Conservation (phyloP, 2,113 vertebrate species). For the Sporophila hypoxantha region DNA sequence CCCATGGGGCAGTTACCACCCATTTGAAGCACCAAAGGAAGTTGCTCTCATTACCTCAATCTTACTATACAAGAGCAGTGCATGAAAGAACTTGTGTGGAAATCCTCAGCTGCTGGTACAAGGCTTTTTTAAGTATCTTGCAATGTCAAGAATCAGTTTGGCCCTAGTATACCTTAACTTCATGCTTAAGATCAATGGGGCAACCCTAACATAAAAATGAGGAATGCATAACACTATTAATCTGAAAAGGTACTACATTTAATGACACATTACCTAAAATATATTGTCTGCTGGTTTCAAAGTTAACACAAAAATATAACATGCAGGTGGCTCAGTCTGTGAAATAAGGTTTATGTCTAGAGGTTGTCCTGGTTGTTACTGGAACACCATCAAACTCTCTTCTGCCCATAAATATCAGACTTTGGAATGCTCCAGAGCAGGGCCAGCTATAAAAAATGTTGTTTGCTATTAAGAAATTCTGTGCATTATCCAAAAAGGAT, state of each 20-base stretch:
- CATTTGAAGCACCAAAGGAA: background rate
- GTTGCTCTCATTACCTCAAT: background rate
- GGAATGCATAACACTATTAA: background rate
- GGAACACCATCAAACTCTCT: background rate
- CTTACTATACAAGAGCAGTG: background rate
- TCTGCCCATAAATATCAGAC: slow-evolving; percentile 1
- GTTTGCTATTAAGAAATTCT: background rate
- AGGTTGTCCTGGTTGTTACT: background rate
- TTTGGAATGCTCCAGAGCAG: background rate
- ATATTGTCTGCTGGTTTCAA: background rate
- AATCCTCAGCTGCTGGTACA: background rate
- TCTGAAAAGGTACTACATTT: background rate
- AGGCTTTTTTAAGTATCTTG: background rate
- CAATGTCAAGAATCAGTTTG: background rate
- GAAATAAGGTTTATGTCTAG: slow-evolving; percentile 20
- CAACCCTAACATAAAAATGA: slow-evolving; percentile 24
- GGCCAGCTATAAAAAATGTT: slow-evolving; percentile 7
- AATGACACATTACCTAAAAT: background rate
- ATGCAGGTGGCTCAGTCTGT: background rate
- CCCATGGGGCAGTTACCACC: background rate
- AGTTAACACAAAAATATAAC: slow-evolving; percentile 1
- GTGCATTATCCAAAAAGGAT: background rate
- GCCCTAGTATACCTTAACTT: background rate
- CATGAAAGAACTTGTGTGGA: background rate
- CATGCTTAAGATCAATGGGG: background rate